A percentile compares a stretch with the other conserved stretches of the same genome.
These are phyloP conservation scores for Enteromius radiatus DNA, from an alignment of 2,797 vertebrate species.

Conservation along the genomic window DNA sequence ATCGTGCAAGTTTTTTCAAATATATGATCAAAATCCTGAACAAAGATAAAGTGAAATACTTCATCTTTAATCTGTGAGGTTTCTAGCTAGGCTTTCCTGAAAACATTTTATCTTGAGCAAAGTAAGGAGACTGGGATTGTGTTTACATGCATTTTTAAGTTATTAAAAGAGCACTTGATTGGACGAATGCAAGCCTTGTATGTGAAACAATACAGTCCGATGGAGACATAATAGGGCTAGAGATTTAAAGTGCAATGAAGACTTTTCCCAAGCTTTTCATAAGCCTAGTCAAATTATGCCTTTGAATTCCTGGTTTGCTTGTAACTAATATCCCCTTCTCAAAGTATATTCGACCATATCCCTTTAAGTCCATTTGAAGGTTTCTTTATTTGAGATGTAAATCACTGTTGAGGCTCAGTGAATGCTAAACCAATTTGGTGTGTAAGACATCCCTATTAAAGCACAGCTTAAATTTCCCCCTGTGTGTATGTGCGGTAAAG, in stretches of 20 bases:
- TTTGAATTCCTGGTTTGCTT: conserved; percentile 38
- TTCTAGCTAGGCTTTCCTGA: neutral
- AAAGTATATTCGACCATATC: conserved; percentile 20
- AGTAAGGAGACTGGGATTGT: neutral
- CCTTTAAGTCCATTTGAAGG: conserved; percentile 13
- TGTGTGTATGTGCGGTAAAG: neutral
- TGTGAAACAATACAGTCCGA: neutral
- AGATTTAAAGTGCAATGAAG: neutral
- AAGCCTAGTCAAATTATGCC: conserved; percentile 26
- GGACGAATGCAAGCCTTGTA: neutral
- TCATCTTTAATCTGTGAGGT: neutral
- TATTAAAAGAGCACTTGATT: neutral
- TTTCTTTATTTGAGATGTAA: conserved; percentile 30
- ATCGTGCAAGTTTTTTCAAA: neutral
- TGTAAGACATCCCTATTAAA: conserved; percentile 11
- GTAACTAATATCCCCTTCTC: conserved; percentile 13
- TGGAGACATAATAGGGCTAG: neutral
- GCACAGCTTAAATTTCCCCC: conserved; percentile 19
- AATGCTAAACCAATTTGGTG: conserved; percentile 3
- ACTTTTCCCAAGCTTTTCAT: conserved; percentile 12
- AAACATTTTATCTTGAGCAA: neutral
- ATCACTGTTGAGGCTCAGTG: conserved; percentile 11
- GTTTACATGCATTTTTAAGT: neutral
- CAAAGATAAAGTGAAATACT: conserved; percentile 9
- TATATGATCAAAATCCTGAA: neutral